Evolutionary conservation across 1,140 invertebrate genomes (phyloP), one percentile per base, ranked within the genome.

Genomic region (Sipha flava): DNA sequence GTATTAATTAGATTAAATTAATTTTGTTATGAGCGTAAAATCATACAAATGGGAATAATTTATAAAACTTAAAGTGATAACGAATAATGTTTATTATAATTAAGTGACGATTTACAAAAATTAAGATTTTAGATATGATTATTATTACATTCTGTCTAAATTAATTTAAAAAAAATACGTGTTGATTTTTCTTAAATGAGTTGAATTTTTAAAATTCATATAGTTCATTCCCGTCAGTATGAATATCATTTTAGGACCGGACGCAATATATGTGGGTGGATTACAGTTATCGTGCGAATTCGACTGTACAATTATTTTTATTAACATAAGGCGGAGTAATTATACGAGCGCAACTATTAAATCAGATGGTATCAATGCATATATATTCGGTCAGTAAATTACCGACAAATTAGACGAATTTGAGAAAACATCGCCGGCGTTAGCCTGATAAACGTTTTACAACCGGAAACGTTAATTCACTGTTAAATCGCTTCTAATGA

Each of bases 401-500:
- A 43, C 21, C 23, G 34, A 66, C 64, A 66, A 66, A 66, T 66
- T 43, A 21, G 64, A 66, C 37, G 64, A 66, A 66, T 43, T 66
- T 43, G 34, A 66, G 34, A 23, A 43, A 43, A 34, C 12, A 14
- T 43, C 62, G 14, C 16, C 4, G 64, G 34, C 64, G 64, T 37
- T 29, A 66, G 64, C 64, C 40, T 66, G 64, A 66, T 21, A 43
- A 66, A 16, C 64, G 64, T 66, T 66, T 66, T 66, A 43, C 4
- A 66, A 66, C 34, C 64, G 64, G 64, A 66, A 66, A 66, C 37
- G 64, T 66, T 66, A 66, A 66, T 66, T 66, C 64, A 12, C 21
- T 43, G 64, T 66, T 66, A 66, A 66, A 66, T 66, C 64, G 37
- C 64, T 66, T 43, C 64, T 66, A 66, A 66, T 43, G 64, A 43